Evolutionary conservation across 2,888 invertebrate species (phyloP).

Genomic region (Sarcophaga subvicina): DNA sequence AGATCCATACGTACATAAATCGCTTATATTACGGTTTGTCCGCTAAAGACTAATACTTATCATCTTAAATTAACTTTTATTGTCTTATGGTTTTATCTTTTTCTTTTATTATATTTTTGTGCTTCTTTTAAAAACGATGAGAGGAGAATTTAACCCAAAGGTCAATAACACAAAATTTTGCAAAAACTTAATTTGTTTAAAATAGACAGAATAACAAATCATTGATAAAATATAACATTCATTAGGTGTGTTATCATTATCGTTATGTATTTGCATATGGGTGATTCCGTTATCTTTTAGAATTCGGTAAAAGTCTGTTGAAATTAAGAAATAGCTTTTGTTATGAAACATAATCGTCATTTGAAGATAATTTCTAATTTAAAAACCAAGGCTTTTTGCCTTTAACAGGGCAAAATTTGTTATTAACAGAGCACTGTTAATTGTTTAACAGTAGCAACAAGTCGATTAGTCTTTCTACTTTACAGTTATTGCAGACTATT

Average conservation of each 20-base stretch:
- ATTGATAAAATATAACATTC: neutral
- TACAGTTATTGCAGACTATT: too few species aligned
- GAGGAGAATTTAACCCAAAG: constrained; percentile 17
- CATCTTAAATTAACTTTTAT: constrained; percentile 13
- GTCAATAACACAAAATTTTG: constrained; percentile 6
- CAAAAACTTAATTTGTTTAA: neutral
- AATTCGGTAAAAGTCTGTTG: neutral
- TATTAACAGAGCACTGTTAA: too few species aligned
- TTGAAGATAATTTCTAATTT: too few species aligned
- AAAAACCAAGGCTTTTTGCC: too few species aligned
- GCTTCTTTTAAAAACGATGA: neutral
- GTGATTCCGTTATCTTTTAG: neutral
- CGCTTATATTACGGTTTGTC: constrained; percentile 7
- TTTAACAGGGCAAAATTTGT: too few species aligned
- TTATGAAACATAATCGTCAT: too few species aligned
- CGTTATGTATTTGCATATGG: neutral
- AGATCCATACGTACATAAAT: constrained; percentile 8
- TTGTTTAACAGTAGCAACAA: too few species aligned
- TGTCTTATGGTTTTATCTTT: neutral
- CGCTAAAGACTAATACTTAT: neutral
- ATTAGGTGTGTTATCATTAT: neutral
- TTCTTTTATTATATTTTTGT: neutral
- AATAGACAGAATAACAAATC: neutral
- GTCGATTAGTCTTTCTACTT: too few species aligned
- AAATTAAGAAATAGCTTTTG: too few species aligned